These are phyloP conservation scores for Capricornis sumatraensis DNA, from an alignment of 2,113 vertebrate species.

Conservation along the genomic window DNA sequence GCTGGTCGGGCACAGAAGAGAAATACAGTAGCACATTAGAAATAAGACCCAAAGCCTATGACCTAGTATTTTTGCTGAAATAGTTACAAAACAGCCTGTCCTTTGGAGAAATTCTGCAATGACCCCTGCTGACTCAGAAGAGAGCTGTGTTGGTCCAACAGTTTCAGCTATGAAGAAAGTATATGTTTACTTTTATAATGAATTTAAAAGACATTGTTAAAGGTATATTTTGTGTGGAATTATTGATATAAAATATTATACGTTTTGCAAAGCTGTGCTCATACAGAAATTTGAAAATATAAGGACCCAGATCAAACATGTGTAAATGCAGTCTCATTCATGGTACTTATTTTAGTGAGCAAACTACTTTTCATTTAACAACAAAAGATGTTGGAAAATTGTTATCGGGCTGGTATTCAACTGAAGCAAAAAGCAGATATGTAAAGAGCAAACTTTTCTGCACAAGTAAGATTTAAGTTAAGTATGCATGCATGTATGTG, in stretches of 20 bases:
- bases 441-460: background rate
- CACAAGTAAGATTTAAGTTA: background rate
- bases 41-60: background rate
- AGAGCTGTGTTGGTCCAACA: background rate
- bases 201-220: background rate
- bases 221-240: background rate
- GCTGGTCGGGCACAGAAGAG: background rate
- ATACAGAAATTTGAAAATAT: background rate
- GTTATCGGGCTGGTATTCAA: background rate
- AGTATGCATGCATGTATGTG: background rate
- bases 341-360: background rate
- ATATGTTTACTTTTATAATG: background rate
- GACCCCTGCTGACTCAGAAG: background rate
- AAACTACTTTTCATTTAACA: background rate
- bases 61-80: background rate
- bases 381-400: background rate
- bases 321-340: background rate
- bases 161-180: background rate
- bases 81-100: background rate
- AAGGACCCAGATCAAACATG: background rate
- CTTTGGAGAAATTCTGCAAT: background rate
- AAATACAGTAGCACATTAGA: background rate
- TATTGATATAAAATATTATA: background rate
- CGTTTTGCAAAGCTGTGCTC: background rate
- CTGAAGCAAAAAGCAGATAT: background rate